phyloP scores from a whole-genome alignment of 2,113 vertebrate genomes.

The Stomatorhinus ivindoensis region DNA sequence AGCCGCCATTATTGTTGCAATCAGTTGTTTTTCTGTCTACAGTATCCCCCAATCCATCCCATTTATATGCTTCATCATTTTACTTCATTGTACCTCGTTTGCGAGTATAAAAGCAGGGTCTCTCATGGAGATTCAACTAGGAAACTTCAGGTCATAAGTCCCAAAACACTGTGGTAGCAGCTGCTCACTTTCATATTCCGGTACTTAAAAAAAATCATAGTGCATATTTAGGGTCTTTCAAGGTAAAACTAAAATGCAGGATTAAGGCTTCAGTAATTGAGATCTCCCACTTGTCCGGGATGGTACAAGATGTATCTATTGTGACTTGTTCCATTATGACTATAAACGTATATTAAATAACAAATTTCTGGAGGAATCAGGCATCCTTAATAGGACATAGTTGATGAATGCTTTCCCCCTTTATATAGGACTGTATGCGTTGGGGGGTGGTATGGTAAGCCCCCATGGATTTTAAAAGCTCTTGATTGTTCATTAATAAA shows the following conservation, averaged over 20 bases:
- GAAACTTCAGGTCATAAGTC: background rate
- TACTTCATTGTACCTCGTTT: background rate
- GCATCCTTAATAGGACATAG: background rate
- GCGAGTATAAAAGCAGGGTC: background rate
- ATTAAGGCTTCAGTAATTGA: background rate
- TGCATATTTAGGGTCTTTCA: background rate
- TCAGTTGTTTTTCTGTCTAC: background rate
- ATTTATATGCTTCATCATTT: background rate
- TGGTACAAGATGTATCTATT: background rate
- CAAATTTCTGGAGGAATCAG: background rate
- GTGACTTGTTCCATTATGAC: background rate
- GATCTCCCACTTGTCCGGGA: background rate
- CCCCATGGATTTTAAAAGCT: conserved; percentile 51
- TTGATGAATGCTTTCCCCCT: conserved; percentile 12
- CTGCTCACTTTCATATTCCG: background rate
- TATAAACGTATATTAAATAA: conserved; percentile 3
- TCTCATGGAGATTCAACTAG: background rate
- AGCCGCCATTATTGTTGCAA: background rate
- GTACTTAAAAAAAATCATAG: background rate
- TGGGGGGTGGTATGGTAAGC: conserved; percentile 33
- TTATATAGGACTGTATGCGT: conserved; percentile 17
- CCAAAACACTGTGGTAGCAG: background rate
- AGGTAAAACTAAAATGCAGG: background rate
- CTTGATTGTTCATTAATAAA: conserved; percentile 63
- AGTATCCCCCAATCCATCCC: background rate